phyloP scores from a whole-genome alignment of 2,113 vertebrate species.

The Cygnus buccinator region DNA sequence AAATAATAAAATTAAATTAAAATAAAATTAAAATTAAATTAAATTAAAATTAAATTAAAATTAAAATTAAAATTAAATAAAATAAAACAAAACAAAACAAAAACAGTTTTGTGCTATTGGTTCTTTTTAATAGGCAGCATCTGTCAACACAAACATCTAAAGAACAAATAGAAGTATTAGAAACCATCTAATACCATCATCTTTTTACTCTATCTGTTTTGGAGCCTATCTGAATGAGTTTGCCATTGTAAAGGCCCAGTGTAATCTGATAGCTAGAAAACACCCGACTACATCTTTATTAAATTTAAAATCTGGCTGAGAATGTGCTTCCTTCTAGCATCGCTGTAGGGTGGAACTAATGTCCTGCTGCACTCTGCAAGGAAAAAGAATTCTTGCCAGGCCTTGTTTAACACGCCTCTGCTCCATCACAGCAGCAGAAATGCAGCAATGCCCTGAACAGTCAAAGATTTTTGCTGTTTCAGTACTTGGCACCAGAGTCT shows the following conservation, averaged over 20 bases:
- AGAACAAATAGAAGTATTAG: not conserved
- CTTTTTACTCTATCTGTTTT: not conserved
- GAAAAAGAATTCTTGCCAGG: not conserved
- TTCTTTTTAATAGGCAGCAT: not conserved
- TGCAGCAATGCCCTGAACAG: accelerated
- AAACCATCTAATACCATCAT: not conserved
- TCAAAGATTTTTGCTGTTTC: not conserved
- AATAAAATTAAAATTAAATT: too few relatives aligned
- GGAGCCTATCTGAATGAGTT: not conserved
- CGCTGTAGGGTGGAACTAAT: constrained; percentile 13
- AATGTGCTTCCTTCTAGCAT: not conserved
- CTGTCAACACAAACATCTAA: not conserved
- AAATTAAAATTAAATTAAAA: too few relatives aligned
- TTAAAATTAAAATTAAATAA: too few relatives aligned
- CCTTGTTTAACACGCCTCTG: not conserved
- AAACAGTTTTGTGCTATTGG: not conserved
- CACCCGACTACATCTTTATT: constrained; percentile 14
- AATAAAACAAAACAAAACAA: too few relatives aligned
- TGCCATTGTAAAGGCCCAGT: not conserved
- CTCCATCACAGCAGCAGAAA: not conserved
- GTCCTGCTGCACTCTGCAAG: not conserved
- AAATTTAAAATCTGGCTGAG: constrained; percentile 29
- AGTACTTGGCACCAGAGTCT: not conserved
- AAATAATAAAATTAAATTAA: too few relatives aligned
- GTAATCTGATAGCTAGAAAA: constrained; percentile 10